Conservation (phyloP, 2,888 invertebrate genomes). For the Diachrysia chrysitis region DNA sequence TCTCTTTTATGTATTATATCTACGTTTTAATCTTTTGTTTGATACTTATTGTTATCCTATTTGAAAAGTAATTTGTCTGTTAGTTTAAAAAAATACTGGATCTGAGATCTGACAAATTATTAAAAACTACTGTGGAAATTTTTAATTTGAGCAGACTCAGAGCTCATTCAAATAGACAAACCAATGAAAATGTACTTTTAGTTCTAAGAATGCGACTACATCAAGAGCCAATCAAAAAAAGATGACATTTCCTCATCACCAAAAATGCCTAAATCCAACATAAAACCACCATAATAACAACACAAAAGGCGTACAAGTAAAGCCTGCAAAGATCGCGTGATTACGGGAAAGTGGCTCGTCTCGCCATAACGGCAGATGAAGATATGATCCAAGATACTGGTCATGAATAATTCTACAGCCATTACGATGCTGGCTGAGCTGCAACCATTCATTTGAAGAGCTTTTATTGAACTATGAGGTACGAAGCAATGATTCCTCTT, state of each 20-base stretch:
- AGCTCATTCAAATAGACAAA: no score
- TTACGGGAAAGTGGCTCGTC: conserved; percentile 40
- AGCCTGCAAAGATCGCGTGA: conserved; percentile 47
- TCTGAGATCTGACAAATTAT: no score
- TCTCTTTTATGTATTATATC: not conserved
- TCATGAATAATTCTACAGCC: conserved; percentile 71
- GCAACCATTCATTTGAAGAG: conserved; percentile 46
- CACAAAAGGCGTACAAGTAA: conserved; percentile 15
- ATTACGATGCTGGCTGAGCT: conserved; percentile 54
- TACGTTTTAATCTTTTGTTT: no score
- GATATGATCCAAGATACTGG: conserved; percentile 55
- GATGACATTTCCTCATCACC: no score
- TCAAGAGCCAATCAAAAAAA: no score
- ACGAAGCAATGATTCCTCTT: not conserved
- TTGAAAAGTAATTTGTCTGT: no score
- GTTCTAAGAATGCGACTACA: no score
- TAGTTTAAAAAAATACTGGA: no score
- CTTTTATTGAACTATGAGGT: conserved; percentile 45
- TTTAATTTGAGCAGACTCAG: no score
- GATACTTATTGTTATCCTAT: no score
- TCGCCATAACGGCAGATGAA: conserved; percentile 53
- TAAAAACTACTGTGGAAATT: no score
- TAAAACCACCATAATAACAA: conserved; percentile 6
- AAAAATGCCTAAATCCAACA: not conserved
- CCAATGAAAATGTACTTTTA: no score